phyloP scores from a whole-genome alignment of 2,797 vertebrate species.

The Trachops cirrhosus region DNA sequence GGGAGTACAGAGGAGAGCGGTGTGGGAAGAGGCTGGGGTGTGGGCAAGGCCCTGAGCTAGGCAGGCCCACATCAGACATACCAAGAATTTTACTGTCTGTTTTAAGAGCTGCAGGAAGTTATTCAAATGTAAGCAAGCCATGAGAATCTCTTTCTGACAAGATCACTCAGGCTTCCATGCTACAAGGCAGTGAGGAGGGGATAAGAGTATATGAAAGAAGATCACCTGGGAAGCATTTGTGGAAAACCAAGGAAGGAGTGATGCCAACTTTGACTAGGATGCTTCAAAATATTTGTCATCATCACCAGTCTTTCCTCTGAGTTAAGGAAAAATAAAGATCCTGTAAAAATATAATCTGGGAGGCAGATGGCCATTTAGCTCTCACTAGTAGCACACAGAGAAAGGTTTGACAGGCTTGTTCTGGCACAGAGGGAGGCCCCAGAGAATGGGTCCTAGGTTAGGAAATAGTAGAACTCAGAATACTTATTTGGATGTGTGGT shows the following conservation, averaged over 20 bases:
- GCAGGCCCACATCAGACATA: not conserved
- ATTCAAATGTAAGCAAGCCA: not conserved
- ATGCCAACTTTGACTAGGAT: not conserved
- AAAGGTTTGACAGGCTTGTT: not conserved
- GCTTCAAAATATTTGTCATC: not conserved
- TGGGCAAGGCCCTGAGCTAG: not conserved
- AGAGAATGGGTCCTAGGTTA: not conserved
- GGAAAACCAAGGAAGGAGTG: not conserved
- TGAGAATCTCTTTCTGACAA: not conserved
- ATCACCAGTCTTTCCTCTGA: not conserved
- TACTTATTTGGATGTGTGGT: not conserved
- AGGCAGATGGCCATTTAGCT: not conserved
- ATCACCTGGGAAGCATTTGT: not conserved
- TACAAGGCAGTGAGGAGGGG: not conserved
- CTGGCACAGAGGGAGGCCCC: not conserved
- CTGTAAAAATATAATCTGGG: not conserved
- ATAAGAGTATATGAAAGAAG: not conserved
- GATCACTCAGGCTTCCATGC: not conserved
- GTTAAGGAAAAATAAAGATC: not conserved
- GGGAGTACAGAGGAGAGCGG: not conserved
- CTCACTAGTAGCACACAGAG: not conserved
- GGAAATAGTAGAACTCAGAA: not conserved
- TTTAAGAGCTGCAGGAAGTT: not conserved
- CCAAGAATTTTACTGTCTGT: not conserved
- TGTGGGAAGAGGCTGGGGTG: not conserved